Evolutionary conservation across 2,113 vertebrate genomes (phyloP).

Genomic region (Alexandromys fortis): DNA sequence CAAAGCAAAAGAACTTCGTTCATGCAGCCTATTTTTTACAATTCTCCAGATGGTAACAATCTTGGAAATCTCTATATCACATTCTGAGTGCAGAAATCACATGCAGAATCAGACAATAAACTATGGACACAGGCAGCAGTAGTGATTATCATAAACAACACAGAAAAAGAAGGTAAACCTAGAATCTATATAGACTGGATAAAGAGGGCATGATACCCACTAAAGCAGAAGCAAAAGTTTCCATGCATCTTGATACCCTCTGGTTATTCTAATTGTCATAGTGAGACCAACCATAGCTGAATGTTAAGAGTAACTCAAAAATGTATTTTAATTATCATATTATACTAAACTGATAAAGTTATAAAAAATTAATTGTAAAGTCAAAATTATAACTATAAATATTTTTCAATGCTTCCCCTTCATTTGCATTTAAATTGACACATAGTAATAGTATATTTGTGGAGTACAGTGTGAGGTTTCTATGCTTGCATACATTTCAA

Average conservation of each 20-base stretch:
- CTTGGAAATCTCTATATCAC: background rate
- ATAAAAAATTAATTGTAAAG: conserved; percentile 6
- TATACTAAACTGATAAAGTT: background rate
- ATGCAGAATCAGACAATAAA: background rate
- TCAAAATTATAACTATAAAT: background rate
- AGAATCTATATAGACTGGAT: background rate
- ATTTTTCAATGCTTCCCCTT: background rate
- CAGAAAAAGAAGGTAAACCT: background rate
- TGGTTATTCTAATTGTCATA: background rate
- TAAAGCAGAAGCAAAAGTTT: background rate
- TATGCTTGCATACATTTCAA: background rate
- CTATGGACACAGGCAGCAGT: background rate
- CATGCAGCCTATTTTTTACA: background rate
- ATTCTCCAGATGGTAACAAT: background rate
- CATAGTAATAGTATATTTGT: background rate
- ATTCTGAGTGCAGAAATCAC: background rate
- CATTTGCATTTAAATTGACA: background rate
- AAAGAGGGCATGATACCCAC: background rate
- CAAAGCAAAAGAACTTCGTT: background rate
- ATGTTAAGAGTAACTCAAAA: background rate
- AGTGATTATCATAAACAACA: background rate
- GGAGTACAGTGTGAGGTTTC: background rate
- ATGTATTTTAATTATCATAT: background rate
- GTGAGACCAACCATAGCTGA: background rate
- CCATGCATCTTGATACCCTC: background rate